These are phyloP conservation scores for Gibbula magus DNA, from an alignment of 2,888 invertebrate genomes.

Conservation along the genomic window DNA sequence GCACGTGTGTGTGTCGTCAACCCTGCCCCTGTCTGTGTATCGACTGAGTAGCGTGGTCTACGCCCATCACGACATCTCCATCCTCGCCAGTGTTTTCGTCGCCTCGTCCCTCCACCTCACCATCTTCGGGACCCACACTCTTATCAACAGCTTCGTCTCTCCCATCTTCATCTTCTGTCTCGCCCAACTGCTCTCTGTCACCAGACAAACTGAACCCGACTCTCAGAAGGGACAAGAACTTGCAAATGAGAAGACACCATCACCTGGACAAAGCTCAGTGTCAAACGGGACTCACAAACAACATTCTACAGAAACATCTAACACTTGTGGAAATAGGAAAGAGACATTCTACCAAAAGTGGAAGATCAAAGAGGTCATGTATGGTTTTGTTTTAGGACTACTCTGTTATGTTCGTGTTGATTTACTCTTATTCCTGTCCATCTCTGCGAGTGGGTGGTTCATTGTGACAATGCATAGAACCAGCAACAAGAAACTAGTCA, in stretches of 20 bases:
- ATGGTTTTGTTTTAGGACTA: conserved; percentile 17
- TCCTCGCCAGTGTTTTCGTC: conserved; percentile 54
- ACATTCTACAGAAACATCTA: not conserved
- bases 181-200: not conserved
- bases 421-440: conserved; percentile 38
- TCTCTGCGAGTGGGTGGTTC: not conserved
- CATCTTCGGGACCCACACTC: conserved; percentile 65
- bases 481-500: not conserved
- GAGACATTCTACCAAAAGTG: not conserved
- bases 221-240: not conserved
- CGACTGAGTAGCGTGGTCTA: conserved; percentile 43
- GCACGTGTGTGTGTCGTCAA: conserved; percentile 51
- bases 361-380: not conserved
- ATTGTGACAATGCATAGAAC: not conserved
- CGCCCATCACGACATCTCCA: conserved; percentile 48
- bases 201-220: not conserved
- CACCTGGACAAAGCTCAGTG: too few relatives aligned
- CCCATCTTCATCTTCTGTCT: conserved; percentile 51
- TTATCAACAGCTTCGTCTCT: conserved; percentile 62
- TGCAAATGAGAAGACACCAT: too few relatives aligned
- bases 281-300: not conserved
- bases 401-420: conserved; percentile 58
- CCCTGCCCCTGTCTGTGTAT: conserved; percentile 56
- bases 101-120: conserved; percentile 54
- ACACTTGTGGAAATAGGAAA: not conserved